Conservation (phyloP, 2,113 vertebrate genomes). For the Oxygymnocypris stewartii region DNA sequence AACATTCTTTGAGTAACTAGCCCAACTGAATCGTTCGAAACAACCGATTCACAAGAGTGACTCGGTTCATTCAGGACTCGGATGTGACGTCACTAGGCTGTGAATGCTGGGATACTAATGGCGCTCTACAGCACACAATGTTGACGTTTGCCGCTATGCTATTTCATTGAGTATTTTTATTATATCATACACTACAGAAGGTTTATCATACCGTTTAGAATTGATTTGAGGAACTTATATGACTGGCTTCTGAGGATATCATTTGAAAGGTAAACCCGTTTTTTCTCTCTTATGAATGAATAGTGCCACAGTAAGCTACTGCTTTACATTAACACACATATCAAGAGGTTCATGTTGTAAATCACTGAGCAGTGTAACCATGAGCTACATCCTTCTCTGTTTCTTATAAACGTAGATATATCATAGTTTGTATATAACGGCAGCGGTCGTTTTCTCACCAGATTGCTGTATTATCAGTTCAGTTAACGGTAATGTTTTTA, state of each 20-base stretch:
- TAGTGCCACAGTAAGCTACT: neutral
- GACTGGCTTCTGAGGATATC: neutral
- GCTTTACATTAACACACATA: neutral
- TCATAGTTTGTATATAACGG: neutral
- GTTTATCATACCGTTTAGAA: neutral
- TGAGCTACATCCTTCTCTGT: neutral
- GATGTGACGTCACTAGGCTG: neutral
- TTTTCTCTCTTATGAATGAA: neutral
- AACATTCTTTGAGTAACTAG: too few species aligned
- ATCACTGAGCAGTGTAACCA: neutral
- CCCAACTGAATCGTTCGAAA: neutral
- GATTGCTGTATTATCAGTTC: neutral
- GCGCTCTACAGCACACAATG: conserved; percentile 56
- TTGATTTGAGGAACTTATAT: neutral
- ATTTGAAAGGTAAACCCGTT: conserved; percentile 3
- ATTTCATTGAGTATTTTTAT: neutral
- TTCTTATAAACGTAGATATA: neutral
- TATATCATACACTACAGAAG: neutral
- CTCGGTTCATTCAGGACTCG: neutral
- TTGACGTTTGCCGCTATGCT: conserved; percentile 30
- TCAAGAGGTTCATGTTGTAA: neutral
- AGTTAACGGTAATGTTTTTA: neutral
- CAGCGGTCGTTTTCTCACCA: neutral
- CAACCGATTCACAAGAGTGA: neutral
- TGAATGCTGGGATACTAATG: conserved; percentile 75